Evolutionary conservation across 2,888 invertebrate species (phyloP), one percentile per base, ranked within the genome.

Genomic region (Villa cingulata): DNA sequence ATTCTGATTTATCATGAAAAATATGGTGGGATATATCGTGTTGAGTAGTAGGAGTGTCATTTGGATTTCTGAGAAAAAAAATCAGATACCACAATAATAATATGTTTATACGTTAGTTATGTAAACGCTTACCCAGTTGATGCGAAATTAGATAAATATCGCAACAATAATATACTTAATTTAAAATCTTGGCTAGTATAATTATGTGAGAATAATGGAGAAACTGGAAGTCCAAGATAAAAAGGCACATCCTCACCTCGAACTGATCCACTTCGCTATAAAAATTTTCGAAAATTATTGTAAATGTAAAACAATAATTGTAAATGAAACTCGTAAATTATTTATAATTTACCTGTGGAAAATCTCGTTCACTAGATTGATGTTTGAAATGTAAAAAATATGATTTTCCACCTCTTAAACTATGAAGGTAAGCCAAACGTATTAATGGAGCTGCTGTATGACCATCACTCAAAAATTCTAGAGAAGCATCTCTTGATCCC

Each of bases 351-450:
- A 83, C 83, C 77, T 81, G 81, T 44, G 83, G 81, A 70, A 80
- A 83, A 64, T 83, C 83, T 57, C 85, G 81, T 53, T 88, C 85
- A 58, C 81, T 78, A 7, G 86, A 86, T 56, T 90, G 86, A 66
- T 90, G 86, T 59, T 81, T 81, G 63, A 91, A 91, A 64, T 91
- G 88, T 54, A 90, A 79, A 70, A 91, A 87, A 74, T 83, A 89
- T 34, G 86, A 86, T 44, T 80, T 81, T 41, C 86, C 86, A 4
- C 86, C 86, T 51, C 79, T 74, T 55, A 85, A 70, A 32, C 86
- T 82, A 64, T 88, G 88, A 49, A 88, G 74, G 58, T 86, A 83
- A 0, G 86, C 87, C 47, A 89, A 73, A 57, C 86, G 74, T 50
- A 89, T 80, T n/a, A 69, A 56, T 16, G 91, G 91, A 12, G 94